Base-by-base conservation (phyloP, 2,797 vertebrate species). In the Cynodonichthys magdalenae region DNA sequence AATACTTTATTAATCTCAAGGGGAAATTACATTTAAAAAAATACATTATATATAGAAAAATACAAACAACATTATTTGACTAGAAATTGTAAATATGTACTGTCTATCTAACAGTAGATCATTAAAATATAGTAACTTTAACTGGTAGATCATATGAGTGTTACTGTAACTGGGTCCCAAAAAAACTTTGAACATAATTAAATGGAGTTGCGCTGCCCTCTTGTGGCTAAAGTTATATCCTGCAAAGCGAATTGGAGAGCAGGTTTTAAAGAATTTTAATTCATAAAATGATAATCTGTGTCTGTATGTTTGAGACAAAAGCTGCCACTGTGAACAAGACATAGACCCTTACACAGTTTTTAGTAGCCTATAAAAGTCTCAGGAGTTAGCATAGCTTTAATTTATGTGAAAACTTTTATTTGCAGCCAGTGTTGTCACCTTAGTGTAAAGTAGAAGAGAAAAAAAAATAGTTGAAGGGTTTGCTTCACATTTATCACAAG, bases 141-240 rank as follows among this genome's bases (percentile, higher is more conserved):
- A n/a, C 10, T 18, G 11, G 12, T 20, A 5, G 9, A 6, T 4
- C 8, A 53, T 17, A 12, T 15, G 10, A 18, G 11, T 20, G 12
- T 48, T 39, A 12, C 1, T 12, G 12, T 5, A 48, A 39, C n/a
- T 10, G 5, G 48, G 27, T 52, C 17, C 15, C 0, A 5, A 59
- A 6, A 64, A 19, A 10, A 10, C 2, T 59, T 27, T 51, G 41
- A 44, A 5, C 5, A 1, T 36, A 10, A 44, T 42, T 18, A 44
- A 46, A 61, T 71, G 58, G 64, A 42, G 53, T 64, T 45, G 17
- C 85, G 79, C 82, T 84, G 88, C 85, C 70, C 82, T 77, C 93
- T 80, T 66, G 86, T 90, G 93, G 86, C 14, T 49, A 71, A 51
- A 63, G 2, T 29, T 24, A 0, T 8, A 36, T 10, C 47, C 10